These are phyloP conservation scores for Polyommatus iphigenia DNA, from an alignment of 2,888 invertebrate genomes.

Conservation along the genomic window DNA sequence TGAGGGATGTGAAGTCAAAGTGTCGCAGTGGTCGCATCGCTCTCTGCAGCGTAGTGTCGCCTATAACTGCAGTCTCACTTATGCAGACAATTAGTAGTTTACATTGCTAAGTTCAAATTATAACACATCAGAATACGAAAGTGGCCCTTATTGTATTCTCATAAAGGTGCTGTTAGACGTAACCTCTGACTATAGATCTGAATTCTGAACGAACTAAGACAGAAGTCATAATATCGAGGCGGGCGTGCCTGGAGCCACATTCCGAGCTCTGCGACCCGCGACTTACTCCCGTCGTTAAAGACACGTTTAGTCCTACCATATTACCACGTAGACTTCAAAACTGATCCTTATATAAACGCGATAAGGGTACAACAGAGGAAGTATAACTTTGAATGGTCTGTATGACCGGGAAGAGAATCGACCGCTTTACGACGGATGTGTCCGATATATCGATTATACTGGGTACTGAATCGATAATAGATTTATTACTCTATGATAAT, in stretches of 20 bases:
- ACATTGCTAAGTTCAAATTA: background rate
- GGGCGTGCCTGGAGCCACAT: conserved; percentile 69
- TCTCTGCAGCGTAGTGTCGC: too few species aligned
- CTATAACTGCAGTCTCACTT: too few species aligned
- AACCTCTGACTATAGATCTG: background rate
- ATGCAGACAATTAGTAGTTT: background rate
- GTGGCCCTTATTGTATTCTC: background rate
- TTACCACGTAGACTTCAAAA: background rate
- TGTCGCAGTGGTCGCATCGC: too few species aligned
- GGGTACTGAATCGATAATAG: background rate
- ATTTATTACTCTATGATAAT: too few species aligned
- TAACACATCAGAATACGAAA: background rate
- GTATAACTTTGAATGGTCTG: conserved; percentile 35
- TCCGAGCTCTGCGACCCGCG: conserved; percentile 64
- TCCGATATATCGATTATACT: conserved; percentile 47
- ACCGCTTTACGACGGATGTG: conserved; percentile 62
- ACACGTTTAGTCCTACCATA: conserved; percentile 47
- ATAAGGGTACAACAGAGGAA: background rate
- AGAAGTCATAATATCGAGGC: conserved; percentile 46
- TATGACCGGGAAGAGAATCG: conserved; percentile 73
- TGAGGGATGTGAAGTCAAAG: too few species aligned
- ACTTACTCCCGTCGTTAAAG: conserved; percentile 69
- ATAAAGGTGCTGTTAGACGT: background rate
- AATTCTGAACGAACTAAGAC: conserved; percentile 22
- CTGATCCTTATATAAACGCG: background rate